Evolutionary conservation across 2,888 invertebrate genomes (phyloP), one percentile per base, ranked within the genome.

Genomic region (Xestia rhomboidea): DNA sequence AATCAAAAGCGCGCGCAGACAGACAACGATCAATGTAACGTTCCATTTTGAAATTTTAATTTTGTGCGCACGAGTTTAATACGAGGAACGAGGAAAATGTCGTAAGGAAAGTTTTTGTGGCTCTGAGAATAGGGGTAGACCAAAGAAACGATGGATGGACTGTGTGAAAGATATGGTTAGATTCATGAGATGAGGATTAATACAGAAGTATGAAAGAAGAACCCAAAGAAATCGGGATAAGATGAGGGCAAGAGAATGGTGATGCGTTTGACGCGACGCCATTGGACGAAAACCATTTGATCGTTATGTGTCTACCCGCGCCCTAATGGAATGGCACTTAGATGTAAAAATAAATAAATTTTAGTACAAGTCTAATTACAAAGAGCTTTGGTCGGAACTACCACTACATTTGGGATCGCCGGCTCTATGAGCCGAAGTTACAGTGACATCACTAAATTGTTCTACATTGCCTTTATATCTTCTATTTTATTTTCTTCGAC

Each of bases 371-470:
- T 88, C 89, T 94, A 94, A 92, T 92, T 92, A 87, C 73, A 82
- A 86, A 92, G 93, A 95, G 93, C 96, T 96, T 96, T 96, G 96
- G 96, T 96, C 93, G 95, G 92, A 93, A 93, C 95, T 96, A 96
- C 93, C 91, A 90, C 96, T 96, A 96, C 93, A 93, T 95, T 95
- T 95, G 94, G 95, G 92, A 91, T 75, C 83, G 87, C 66, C 51
- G 78, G 83, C 83, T 82, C 63, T 64, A 63, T 15, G 70, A 84
- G 85, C 83, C 83, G 15, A 63, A 72, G 54, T 54, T 78, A 71
- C 73, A 78, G 51, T 82, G 67, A 82, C 73, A 73, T 87, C 79
- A 80, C 77, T 80, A 73, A 46, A 74, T 84, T 78, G 30, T 60
- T 77, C 88, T 95, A 96, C 96, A 97, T 97, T 69, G 96, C 95